Base-by-base conservation (phyloP, 1,140 invertebrate genomes). In the Lineus longissimus region DNA sequence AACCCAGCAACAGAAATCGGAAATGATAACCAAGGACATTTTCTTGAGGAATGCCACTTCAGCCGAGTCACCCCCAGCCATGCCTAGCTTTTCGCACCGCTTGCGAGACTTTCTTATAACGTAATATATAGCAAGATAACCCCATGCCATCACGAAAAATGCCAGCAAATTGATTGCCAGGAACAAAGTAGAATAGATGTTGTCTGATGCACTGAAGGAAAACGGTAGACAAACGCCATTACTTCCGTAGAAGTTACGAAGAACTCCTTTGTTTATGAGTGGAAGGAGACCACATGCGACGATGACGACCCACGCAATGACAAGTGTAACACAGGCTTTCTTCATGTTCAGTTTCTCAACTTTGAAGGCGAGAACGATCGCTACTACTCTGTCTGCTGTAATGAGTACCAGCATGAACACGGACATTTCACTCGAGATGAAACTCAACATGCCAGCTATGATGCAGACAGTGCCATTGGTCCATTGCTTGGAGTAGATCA, bases 1-100 rank as follows among this genome's bases (percentile, higher is more conserved):
- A 7, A 27, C 47, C 47, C 47, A 51, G n/a, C 47, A 51, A 51
- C 47, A 51, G 47, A 51, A 51, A 27, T 51, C 25, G 47, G 47
- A 23, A n/a, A 51, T 7, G 9, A 51, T 23, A n/a, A 51, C 25
- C 47, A 51, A 6, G 4, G 47, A 23, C 47, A 51, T 51, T 27
- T 51, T 51, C n/a, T 27, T 51, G 25, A 27, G 19, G n/a, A 51
- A 27, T 6, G n/a, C 47, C 47, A 51, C 6, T 27, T 51, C 19
- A 7, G 6, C 15, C 9, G 47, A 6, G n/a, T 51, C 25, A 27
- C n/a, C 47, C n/a, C 6, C 47, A 6, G 9, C 25, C 19, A 7
- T 4, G n/a, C 47, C 47, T 4, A 27, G 9, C 9, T 27, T 51
- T 15, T 36, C 33, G 15, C 4, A 36, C 33, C 33, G 4, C 9